Percentiles rank a stretch among this genome's conserved stretches.
phyloP scores from a whole-genome alignment of 2,113 vertebrate species.

The Scytalopus superciliaris region DNA sequence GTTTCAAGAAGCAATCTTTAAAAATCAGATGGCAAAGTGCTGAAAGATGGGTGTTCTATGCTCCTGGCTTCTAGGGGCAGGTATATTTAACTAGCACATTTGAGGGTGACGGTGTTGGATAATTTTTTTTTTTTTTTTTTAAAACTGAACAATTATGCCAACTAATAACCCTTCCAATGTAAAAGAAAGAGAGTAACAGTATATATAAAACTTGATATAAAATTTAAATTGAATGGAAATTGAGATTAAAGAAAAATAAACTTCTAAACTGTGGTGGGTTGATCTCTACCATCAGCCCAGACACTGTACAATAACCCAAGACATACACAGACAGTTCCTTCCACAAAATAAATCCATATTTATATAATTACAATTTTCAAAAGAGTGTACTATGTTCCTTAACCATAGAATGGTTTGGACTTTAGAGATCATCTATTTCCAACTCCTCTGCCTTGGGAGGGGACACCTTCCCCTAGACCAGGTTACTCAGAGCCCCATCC shows the following conservation, averaged over 20 bases:
- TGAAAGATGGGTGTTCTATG: neutral
- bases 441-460: neutral
- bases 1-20: neutral
- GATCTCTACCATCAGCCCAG: neutral
- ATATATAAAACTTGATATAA: neutral
- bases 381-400: neutral
- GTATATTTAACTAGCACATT: neutral
- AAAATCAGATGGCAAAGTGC: neutral
- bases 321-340: neutral
- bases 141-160: neutral
- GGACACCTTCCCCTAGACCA: neutral
- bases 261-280: neutral
- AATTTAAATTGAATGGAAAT: neutral
- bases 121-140: neutral
- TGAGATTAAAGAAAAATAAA: neutral
- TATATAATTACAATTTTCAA: neutral
- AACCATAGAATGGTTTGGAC: neutral
- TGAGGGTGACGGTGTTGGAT: neutral
- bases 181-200: neutral
- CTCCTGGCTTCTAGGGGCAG: neutral
- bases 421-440: neutral
- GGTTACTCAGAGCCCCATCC: neutral
- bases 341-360: neutral
- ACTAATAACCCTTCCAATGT: neutral
- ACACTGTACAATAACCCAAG: neutral